These are phyloP conservation scores for Jordanella pulchra DNA, from an alignment of 2,797 vertebrate species.

Conservation along the genomic window DNA sequence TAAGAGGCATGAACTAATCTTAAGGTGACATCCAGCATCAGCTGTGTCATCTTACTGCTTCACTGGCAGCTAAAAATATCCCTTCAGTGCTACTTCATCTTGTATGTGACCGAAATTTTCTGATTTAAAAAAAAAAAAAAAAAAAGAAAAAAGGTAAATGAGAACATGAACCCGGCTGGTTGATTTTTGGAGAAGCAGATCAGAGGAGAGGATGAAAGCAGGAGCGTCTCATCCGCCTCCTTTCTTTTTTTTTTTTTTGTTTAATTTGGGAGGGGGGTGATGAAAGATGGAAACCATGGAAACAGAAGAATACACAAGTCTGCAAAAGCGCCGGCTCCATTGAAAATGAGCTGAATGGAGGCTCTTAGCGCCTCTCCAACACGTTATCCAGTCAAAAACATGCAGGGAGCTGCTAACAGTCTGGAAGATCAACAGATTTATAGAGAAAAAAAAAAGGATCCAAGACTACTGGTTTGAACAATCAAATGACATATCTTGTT, in stretches of 20 bases:
- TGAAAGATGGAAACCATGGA: slow-evolving; percentile 82
- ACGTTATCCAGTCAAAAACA: slow-evolving; percentile 37
- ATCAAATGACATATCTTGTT: not conserved
- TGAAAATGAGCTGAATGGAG: slow-evolving; percentile 50
- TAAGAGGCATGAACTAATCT: slow-evolving; percentile 36
- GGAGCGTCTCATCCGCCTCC: slow-evolving; percentile 60
- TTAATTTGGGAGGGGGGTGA: slow-evolving; percentile 69
- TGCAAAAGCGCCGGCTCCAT: slow-evolving; percentile 55
- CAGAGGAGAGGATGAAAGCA: slow-evolving; percentile 61
- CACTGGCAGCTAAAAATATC: slow-evolving; percentile 36
- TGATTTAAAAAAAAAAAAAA: slow-evolving; percentile 2
- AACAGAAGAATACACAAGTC: slow-evolving; percentile 75
- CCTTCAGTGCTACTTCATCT: not conserved
- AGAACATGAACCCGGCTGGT: slow-evolving; percentile 18
- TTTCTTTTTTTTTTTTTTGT: slow-evolving; percentile 58
- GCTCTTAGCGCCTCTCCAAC: slow-evolving; percentile 43
- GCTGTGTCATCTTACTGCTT: slow-evolving; percentile 42
- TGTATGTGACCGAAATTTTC: not conserved
- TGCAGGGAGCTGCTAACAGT: slow-evolving; percentile 19
- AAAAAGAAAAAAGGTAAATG: slow-evolving; percentile 22
- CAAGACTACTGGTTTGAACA: not conserved
- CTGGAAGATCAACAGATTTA: slow-evolving; percentile 13
- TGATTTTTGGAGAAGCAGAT: slow-evolving; percentile 40
- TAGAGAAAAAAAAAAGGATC: not conserved
- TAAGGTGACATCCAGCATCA: slow-evolving; percentile 38